Percentiles rank a stretch among this genome's conserved stretches.
These are phyloP conservation scores for Rhinichthys klamathensis DNA, from an alignment of 2,113 vertebrate species.

Conservation along the genomic window DNA sequence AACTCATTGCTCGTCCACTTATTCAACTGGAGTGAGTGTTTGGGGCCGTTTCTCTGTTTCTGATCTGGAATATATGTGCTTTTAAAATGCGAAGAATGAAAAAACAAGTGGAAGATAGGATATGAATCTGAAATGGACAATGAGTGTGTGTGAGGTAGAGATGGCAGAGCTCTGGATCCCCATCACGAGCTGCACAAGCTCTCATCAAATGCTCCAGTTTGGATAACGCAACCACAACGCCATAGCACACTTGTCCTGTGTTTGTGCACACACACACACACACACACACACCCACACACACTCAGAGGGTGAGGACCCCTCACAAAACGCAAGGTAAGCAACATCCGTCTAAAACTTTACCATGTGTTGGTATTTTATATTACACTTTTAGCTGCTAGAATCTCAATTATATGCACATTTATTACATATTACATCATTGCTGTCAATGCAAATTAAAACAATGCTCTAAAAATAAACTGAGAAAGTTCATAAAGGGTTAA, in stretches of 20 bases:
- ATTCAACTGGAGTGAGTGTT: neutral
- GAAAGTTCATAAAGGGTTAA: constrained; percentile 3
- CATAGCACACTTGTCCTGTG: neutral
- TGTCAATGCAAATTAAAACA: constrained; percentile 21
- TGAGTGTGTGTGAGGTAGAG: constrained; percentile 20
- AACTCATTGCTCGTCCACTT: neutral
- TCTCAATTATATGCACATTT: neutral
- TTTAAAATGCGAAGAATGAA: neutral
- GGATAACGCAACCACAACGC: constrained; percentile 31
- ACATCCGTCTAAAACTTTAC: constrained; percentile 23
- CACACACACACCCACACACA: neutral
- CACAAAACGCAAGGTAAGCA: constrained; percentile 36
- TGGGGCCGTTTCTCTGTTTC: neutral
- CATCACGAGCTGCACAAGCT: constrained; percentile 32
- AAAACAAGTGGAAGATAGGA: neutral
- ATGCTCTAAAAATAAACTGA: constrained; percentile 5
- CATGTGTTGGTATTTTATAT: neutral
- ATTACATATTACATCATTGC: neutral
- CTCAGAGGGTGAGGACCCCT: constrained; percentile 14
- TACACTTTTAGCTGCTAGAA: neutral
- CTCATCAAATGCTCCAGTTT: constrained; percentile 46
- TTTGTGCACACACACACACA: neutral
- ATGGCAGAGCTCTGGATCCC: constrained; percentile 33
- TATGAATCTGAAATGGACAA: constrained; percentile 34
- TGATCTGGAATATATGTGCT: constrained; percentile 1